Evolutionary conservation across 1,140 invertebrate species (phyloP), one percentile per base, ranked within the genome.

Genomic region (Cydia strobilella): DNA sequence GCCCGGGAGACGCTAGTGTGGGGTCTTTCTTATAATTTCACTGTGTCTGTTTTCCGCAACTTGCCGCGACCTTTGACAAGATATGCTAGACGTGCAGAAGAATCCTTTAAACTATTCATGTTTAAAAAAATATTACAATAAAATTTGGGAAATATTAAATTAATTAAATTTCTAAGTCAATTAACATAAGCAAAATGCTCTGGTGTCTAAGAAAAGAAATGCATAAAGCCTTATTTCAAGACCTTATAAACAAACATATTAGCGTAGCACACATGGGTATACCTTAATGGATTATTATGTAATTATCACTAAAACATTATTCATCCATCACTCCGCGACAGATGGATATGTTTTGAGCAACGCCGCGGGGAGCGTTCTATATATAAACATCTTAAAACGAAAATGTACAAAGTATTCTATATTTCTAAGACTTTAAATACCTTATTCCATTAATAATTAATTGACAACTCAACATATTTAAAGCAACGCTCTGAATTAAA

Each of bases 261-360:
- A n/a, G n/a, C n/a, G n/a, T n/a, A n/a, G n/a, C n/a, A n/a, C n/a
- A n/a, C n/a, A n/a, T n/a, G n/a, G n/a, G n/a, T 15, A 10, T 23
- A 51, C 15, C n/a, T 59, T 18, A 10, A 59, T 59, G 9, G 54
- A 59, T 59, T 59, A 59, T 59, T 59, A 59, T 59, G 18, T 23
- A 59, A 59, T 23, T 59, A 59, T 59, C 54, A 23, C 54, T 23
- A 59, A 59, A 59, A n/a, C 54, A 59, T 18, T 20, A n/a, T 23
- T 23, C 54, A 59, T 59, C 54, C 20, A 59, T 59, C 54, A 59
- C 20, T 59, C 54, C 1, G 12, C 1, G 12, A 20, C 54, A 23
- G 54, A 59, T 59, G 23, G 54, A 59, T 59, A 59, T 59, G 54
- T 59, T 59, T 20, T 59, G 54, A 59, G 54, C 54, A 1, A 59